These are phyloP conservation scores for Hydroisotoma schaefferi DNA, from an alignment of 2,888 invertebrate species.

Conservation along the genomic window DNA sequence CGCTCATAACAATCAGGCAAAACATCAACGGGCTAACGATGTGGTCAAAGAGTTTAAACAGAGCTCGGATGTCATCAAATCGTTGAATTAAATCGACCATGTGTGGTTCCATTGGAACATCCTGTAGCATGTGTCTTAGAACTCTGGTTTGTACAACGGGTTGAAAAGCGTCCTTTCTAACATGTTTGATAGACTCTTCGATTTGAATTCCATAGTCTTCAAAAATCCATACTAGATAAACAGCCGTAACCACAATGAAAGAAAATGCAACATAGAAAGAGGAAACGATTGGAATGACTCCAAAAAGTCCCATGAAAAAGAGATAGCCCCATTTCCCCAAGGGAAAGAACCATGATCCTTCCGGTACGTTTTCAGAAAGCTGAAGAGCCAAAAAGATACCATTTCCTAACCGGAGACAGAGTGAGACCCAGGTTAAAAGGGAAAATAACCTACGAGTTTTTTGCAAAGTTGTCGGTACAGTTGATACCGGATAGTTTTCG, in stretches of 20 bases:
- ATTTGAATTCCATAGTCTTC: constrained; percentile 38
- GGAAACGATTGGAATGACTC: constrained; percentile 29
- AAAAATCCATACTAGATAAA: constrained; percentile 37
- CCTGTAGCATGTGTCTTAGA: constrained; percentile 22
- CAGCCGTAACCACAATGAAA: constrained; percentile 35
- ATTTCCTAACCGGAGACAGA: constrained; percentile 30
- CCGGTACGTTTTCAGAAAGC: constrained; percentile 24
- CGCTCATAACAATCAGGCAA: constrained; percentile 37
- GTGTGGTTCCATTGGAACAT: constrained; percentile 25
- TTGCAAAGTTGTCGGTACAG: constrained; percentile 37
- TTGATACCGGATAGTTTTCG: constrained; percentile 34
- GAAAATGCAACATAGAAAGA: constrained; percentile 38
- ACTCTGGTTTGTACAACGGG: constrained; percentile 8
- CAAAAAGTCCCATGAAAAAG: constrained; percentile 33
- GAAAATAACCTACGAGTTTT: constrained; percentile 35
- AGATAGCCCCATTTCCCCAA: constrained; percentile 35
- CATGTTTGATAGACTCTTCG: constrained; percentile 37
- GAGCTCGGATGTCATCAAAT: constrained; percentile 31
- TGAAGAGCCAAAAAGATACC: constrained; percentile 35
- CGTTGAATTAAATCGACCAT: constrained; percentile 22
- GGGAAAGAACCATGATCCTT: constrained; percentile 25
- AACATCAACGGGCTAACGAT: constrained; percentile 36
- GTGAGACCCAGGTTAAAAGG: constrained; percentile 33
- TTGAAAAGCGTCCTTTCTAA: constrained; percentile 17
- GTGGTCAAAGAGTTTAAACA: constrained; percentile 32